A percentile compares a stretch with the other conserved stretches of the same genome.
phyloP scores from a whole-genome alignment of 1,140 invertebrate genomes.

The Dryas iulia region DNA sequence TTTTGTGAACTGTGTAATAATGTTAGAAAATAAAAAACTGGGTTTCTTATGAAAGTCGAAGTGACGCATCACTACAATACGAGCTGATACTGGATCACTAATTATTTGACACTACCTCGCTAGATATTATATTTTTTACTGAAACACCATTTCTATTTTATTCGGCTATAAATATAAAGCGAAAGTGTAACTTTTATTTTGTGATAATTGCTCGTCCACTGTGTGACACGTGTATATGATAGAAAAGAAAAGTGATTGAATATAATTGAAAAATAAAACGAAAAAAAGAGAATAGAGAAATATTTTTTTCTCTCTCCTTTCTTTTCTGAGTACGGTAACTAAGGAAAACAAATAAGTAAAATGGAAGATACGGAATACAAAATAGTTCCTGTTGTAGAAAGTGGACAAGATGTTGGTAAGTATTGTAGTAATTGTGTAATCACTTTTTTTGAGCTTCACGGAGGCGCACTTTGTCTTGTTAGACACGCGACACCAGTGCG shows the following conservation, averaged over 20 bases:
- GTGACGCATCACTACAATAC: background rate
- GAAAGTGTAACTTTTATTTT: background rate
- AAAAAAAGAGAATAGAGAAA: background rate
- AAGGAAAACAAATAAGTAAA: background rate
- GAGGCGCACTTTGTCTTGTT: too few relatives aligned
- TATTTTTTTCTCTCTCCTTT: background rate
- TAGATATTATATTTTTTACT: background rate
- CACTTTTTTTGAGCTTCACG: too few relatives aligned
- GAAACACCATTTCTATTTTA: background rate
- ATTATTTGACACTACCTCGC: background rate
- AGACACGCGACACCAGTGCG: too few relatives aligned
- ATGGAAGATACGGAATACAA: background rate
- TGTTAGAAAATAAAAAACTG: background rate
- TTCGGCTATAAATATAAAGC: background rate
- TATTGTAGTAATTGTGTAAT: too few relatives aligned
- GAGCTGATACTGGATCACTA: background rate
- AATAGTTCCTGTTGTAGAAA: background rate
- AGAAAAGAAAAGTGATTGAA: background rate
- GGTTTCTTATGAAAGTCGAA: background rate
- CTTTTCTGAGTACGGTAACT: too few relatives aligned
- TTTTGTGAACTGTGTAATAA: too few relatives aligned
- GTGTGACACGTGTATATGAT: background rate
- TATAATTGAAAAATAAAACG: background rate
- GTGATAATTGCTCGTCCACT: background rate
- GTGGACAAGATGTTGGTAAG: background rate